Evolutionary conservation across 2,113 vertebrate genomes (phyloP).

Genomic region (Neomonachus schauinslandi): DNA sequence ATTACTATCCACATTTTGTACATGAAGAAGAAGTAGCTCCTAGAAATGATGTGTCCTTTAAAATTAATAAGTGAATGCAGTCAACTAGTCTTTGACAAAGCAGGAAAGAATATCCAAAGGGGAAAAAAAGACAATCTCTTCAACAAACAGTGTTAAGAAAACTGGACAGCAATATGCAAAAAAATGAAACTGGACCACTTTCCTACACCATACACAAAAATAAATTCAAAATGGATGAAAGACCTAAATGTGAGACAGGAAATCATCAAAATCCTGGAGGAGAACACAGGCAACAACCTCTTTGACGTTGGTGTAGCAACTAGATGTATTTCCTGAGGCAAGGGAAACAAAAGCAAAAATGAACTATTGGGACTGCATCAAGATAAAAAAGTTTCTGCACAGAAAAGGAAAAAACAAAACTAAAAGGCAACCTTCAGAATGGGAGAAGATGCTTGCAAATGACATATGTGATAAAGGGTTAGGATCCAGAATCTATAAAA

Average conservation of each 20-base stretch:
- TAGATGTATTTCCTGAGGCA: neutral
- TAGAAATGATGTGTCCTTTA: neutral
- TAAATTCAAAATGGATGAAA: neutral
- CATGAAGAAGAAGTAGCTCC: neutral
- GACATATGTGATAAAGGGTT: neutral
- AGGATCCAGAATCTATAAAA: neutral
- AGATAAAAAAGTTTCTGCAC: neutral
- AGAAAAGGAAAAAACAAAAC: neutral
- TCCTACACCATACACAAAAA: neutral
- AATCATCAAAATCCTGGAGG: neutral
- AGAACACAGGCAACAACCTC: neutral
- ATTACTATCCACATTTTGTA: neutral
- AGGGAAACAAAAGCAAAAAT: neutral
- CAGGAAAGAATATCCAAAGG: neutral
- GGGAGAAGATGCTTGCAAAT: neutral
- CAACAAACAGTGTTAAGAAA: neutral
- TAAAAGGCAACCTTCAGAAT: neutral
- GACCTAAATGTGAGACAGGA: neutral
- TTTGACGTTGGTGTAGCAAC: neutral
- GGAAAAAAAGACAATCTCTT: neutral
- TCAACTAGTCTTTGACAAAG: neutral
- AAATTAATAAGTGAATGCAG: neutral
- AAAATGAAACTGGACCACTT: neutral
- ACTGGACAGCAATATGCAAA: neutral
- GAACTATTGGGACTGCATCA: neutral